A percentile compares a stretch with the other conserved stretches of the same genome.
phyloP scores from a whole-genome alignment of 2,797 vertebrate genomes.

The Ibycter americanus region DNA sequence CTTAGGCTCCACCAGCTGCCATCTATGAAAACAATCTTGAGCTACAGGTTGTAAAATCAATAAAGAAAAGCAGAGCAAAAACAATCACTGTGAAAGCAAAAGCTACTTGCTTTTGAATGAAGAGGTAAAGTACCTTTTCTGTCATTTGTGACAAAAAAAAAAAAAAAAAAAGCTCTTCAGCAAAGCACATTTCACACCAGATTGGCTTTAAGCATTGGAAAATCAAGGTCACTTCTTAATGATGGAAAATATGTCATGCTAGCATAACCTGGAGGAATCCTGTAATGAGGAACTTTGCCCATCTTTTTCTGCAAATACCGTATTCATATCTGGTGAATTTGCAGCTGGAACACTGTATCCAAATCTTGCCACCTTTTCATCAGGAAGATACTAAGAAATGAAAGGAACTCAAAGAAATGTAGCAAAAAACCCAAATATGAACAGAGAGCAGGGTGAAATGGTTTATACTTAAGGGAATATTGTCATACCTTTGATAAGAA shows the following conservation, averaged over 20 bases:
- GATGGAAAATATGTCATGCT: neutral
- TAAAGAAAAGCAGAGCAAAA: neutral
- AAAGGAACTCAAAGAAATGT: neutral
- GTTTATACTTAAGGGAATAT: neutral
- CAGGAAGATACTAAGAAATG: neutral
- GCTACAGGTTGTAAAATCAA: conserved; percentile 6
- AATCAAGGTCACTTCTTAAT: neutral
- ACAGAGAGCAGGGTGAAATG: neutral
- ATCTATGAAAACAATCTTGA: neutral
- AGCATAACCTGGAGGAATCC: neutral
- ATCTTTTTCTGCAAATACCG: neutral
- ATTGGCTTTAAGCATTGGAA: neutral
- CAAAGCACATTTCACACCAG: neutral
- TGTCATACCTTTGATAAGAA: neutral
- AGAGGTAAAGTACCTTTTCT: neutral
- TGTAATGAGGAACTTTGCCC: neutral
- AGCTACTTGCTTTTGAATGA: neutral
- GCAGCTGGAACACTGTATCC: neutral
- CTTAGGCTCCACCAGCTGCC: neutral
- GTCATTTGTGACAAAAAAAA: neutral
- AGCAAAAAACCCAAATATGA: neutral
- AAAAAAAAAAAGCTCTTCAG: neutral
- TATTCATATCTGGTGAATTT: neutral
- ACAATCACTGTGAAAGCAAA: neutral
- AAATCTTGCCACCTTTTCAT: neutral